phyloP scores from a whole-genome alignment of 2,113 vertebrate species.

The Lamprologus speciosus region DNA sequence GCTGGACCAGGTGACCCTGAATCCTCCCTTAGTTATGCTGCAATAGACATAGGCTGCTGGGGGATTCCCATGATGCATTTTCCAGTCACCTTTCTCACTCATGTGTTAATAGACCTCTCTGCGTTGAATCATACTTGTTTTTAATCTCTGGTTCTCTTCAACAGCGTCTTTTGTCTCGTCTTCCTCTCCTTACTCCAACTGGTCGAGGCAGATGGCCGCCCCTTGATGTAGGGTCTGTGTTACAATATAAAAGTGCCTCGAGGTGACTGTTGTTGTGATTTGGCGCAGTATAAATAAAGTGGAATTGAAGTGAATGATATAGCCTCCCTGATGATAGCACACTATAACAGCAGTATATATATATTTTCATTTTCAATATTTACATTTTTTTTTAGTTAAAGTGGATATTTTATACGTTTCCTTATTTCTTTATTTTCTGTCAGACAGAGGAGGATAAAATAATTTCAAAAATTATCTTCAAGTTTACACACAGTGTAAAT shows the following conservation, averaged over 20 bases:
- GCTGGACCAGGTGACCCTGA: background rate
- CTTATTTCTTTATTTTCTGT: background rate
- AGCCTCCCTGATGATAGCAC: background rate
- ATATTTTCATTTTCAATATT: background rate
- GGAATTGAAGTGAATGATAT: background rate
- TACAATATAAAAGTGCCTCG: background rate
- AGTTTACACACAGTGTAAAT: background rate
- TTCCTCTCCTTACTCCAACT: background rate
- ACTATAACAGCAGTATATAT: background rate
- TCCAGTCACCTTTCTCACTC: background rate
- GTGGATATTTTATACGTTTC: background rate
- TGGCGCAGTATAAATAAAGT: background rate
- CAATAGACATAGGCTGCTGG: fast-evolving
- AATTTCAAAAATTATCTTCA: background rate
- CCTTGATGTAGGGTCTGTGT: background rate
- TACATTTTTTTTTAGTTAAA: background rate
- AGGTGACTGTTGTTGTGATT: background rate
- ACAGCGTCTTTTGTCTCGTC: background rate
- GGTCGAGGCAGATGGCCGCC: background rate
- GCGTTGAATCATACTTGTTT: fast-evolving
- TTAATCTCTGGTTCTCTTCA: background rate
- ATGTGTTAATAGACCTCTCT: background rate
- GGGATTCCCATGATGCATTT: background rate
- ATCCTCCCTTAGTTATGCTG: background rate
- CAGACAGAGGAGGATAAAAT: background rate